Evolutionary conservation across 2,797 vertebrate genomes (phyloP).

Genomic region (Clamator glandarius): DNA sequence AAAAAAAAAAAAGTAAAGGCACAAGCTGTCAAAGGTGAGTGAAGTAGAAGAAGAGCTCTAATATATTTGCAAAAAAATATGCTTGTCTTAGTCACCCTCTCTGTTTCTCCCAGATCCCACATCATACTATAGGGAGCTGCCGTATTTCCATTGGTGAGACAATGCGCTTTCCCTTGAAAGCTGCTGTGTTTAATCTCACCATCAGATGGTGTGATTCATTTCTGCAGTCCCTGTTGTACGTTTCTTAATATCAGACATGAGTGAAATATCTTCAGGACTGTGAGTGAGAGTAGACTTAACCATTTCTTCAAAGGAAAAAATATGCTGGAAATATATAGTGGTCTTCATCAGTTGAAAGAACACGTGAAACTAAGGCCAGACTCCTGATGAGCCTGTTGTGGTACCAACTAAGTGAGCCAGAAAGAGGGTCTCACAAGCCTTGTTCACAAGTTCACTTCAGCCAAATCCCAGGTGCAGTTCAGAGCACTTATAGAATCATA

Average conservation of each 20-base stretch:
- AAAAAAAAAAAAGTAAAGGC: background rate
- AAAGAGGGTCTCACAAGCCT: background rate
- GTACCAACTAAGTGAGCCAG: background rate
- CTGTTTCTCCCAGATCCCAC: background rate
- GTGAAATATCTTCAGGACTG: slow-evolving; percentile 49
- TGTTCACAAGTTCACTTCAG: no score
- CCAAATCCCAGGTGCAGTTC: no score
- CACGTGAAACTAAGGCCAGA: background rate
- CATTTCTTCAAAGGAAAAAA: slow-evolving; percentile 31
- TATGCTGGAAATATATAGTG: background rate
- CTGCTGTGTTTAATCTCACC: slow-evolving; percentile 53
- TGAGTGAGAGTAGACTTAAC: slow-evolving; percentile 5
- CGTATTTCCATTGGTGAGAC: slow-evolving; percentile 18
- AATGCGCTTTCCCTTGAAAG: slow-evolving; percentile 10
- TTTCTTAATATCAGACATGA: slow-evolving; percentile 54
- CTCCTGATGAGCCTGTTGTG: background rate
- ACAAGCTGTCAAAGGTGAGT: background rate
- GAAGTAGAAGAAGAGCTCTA: background rate
- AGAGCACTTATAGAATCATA: no score
- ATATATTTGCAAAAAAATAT: slow-evolving; percentile 1
- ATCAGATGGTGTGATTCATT: slow-evolving; percentile 33
- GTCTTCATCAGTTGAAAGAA: background rate
- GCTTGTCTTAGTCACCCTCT: background rate
- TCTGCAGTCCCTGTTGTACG: slow-evolving; percentile 8
- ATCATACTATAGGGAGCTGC: background rate